These are phyloP conservation scores for Spialia ferax DNA, from an alignment of 2,888 invertebrate genomes.

Conservation along the genomic window DNA sequence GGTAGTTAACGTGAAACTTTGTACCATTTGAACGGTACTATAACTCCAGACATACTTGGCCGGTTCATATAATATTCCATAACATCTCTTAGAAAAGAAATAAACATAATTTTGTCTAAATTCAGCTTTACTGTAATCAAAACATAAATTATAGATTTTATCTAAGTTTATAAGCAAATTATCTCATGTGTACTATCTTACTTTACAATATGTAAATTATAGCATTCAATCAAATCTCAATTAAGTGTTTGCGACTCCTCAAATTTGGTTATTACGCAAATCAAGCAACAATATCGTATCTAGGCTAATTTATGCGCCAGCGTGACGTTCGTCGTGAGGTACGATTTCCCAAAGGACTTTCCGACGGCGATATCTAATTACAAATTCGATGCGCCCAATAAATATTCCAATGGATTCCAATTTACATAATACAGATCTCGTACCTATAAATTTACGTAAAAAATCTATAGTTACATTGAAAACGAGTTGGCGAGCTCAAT, in stretches of 20 bases:
- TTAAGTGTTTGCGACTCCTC: not conserved
- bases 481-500: constrained; percentile 29
- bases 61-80: too few relatives aligned
- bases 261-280: constrained; percentile 27
- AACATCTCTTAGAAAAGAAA: too few relatives aligned
- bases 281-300: constrained; percentile 20
- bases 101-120: too few relatives aligned
- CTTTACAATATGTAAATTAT: not conserved
- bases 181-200: too few relatives aligned
- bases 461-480: constrained; percentile 34
- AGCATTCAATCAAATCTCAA: not conserved
- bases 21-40: not conserved
- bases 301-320: constrained; percentile 58
- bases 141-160: too few relatives aligned
- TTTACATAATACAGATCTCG: constrained; percentile 64
- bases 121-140: too few relatives aligned
- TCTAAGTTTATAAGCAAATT: too few relatives aligned
- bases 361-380: constrained; percentile 76
- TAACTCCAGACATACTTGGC: too few relatives aligned
- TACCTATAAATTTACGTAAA: constrained; percentile 20
- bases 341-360: constrained; percentile 75
- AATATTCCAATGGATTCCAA: constrained; percentile 75
- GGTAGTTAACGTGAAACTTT: not conserved
- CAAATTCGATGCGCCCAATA: constrained; percentile 77
- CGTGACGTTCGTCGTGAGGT: constrained; percentile 63